Base-by-base conservation (phyloP, 1,140 invertebrate genomes). In the Harlomillsia oculata region DNA sequence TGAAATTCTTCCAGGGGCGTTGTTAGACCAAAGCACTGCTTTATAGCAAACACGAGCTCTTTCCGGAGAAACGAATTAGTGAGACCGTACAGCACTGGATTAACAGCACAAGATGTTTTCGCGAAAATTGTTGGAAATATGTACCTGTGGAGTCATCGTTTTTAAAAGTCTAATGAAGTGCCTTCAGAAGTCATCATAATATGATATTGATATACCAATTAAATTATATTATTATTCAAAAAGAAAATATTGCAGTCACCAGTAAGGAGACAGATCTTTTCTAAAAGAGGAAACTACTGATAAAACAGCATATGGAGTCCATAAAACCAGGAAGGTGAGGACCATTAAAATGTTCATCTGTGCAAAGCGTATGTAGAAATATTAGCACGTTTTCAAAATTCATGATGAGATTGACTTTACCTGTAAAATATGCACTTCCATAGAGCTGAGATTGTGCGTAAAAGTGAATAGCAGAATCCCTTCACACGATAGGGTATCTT, bases 51-150 rank as follows among this genome's bases (percentile, higher is more conserved):
- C n/a, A 52, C 18, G 26, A 58, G 40, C 25, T 58, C 48, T 30
- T 52, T 51, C 4, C 56, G 26, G n/a, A 58, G 30, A 36, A 58
- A 58, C 23, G 39, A 36, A 37, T 62, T 62, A 30, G 60, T 58
- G 20, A 59, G 34, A 1, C 60, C 60, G 26, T 62, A 62, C 20
- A 62, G 34, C 16, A 62, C 29, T 11, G 60, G 60, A 50, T 62
- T 62, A 32, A 59, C 34, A 50, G 54, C 50, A 45, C 55, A 59
- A 6, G 55, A 62, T 21, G 46, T 59, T 40, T 62, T 62, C 13
- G 60, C 60, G 40, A 59, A 62, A n/a, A 62, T 36, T 13, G 56
- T 53, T 13, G 60, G 60, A 30, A 59, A 59, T 21, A 62, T 54
- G 51, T 62, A 62, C 59, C 59, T 61, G 46, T 21, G n/a, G n/a